Conservation (phyloP, 37 sponge, comb jelly and placozoan species). For the Diacarnus erythraeanus region DNA sequence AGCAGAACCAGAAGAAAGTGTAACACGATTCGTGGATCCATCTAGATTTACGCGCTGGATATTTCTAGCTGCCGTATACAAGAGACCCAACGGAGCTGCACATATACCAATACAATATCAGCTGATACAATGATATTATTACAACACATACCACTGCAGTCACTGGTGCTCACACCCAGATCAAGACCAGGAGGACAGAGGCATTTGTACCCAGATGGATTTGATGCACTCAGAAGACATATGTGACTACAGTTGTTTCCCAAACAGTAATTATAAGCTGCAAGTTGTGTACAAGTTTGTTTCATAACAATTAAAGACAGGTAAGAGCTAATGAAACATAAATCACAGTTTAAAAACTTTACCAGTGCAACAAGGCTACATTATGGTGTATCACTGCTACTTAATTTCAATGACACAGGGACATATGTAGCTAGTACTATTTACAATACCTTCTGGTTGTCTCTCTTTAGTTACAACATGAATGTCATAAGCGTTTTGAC, state of each 20-base stretch:
- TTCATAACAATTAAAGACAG: too few species aligned
- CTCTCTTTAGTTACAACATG: background rate
- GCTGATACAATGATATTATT: background rate
- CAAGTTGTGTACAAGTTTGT: background rate
- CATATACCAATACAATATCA: too few species aligned
- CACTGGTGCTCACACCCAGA: background rate
- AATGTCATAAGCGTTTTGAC: background rate
- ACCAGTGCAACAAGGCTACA: too few species aligned
- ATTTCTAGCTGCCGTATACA: background rate
- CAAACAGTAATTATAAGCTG: background rate
- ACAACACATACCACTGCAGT: background rate
- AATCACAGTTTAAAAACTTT: too few species aligned
- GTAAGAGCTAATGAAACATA: too few species aligned
- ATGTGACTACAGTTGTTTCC: constrained; percentile 1
- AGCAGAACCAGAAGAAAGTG: background rate
- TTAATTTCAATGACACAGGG: background rate
- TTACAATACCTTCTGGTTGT: constrained; percentile 13
- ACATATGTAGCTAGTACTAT: background rate
- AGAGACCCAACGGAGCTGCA: background rate
- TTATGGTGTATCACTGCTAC: too few species aligned
- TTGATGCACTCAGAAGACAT: background rate
- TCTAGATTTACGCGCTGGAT: background rate
- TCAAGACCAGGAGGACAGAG: background rate
- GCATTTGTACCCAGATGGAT: background rate
- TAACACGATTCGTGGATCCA: background rate